These are phyloP conservation scores for Lophotriccus pileatus DNA, from an alignment of 2,797 vertebrate species.

Conservation along the genomic window DNA sequence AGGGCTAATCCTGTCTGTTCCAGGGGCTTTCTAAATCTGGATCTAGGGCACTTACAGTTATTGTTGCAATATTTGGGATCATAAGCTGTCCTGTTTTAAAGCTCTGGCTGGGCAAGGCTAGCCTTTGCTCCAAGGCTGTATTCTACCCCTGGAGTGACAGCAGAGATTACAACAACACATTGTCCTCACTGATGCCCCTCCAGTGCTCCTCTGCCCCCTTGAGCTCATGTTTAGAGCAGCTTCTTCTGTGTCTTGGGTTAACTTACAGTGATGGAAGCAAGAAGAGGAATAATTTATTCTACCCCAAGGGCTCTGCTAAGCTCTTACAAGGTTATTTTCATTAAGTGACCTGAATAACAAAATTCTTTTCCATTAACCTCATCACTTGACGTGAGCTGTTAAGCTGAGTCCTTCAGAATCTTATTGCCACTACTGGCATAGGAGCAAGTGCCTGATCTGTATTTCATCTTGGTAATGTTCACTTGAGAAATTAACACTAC, in stretches of 20 bases:
- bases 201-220: not conserved
- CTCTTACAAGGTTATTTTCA: slow-evolving; percentile 62
- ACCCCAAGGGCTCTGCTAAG: slow-evolving; percentile 12
- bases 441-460: not conserved
- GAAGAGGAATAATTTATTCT: slow-evolving; percentile 13
- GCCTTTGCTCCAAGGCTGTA: not conserved
- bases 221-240: not conserved
- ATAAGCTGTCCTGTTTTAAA: not conserved
- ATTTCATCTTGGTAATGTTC: not conserved
- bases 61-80: not conserved
- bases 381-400: slow-evolving; percentile 41
- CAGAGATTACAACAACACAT: not conserved
- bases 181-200: not conserved
- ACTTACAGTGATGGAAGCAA: slow-evolving; percentile 20
- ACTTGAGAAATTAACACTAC: not conserved
- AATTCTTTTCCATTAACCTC: slow-evolving; percentile 43
- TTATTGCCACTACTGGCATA: not conserved
- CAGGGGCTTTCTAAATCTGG: not conserved
- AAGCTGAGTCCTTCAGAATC: slow-evolving; percentile 39
- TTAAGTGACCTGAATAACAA: slow-evolving; percentile 42
- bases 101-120: not conserved
- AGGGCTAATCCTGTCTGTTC: not conserved
- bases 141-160: not conserved
- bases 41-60: not conserved
- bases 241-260: slow-evolving; percentile 26